Base-by-base conservation (phyloP, 2,888 invertebrate genomes). In the Camptogramma bilineatum region DNA sequence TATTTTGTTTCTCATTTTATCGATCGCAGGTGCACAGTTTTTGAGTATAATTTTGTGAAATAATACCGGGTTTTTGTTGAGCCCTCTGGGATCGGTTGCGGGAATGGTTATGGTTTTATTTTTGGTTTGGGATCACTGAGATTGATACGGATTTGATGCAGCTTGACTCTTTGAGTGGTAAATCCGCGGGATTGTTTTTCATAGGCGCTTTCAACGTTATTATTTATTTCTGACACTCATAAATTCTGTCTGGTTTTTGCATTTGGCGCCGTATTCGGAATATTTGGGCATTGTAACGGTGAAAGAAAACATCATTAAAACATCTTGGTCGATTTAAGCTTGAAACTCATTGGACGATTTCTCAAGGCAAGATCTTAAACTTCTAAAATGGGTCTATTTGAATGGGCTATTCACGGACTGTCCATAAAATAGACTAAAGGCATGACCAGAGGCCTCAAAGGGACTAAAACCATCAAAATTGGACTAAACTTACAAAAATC, bases 1-100 rank as follows among this genome's bases (percentile, higher is more conserved):
- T 79, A 82, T 85, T 84, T 83, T 84, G 83, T 87, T 84, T 84
- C 81, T 82, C 72, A 75, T 82, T 83, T 85, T 78, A 80, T 82
- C 77, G 77, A 78, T 71, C 66, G 77, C 85, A 85, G 83, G 81
- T 85, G 82, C 73, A 68, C 68, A 61, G 61, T 67, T 71, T 64
- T 78, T 73, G 74, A 74, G 59, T 73, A 65, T 69, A n/a, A n/a
- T 73, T 71, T 67, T 58, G 56, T 68, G 65, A 67, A 71, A 68
- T 74, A 68, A 69, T 69, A 70, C 62, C 56, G 44, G 60, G 74
- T 74, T 77, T 78, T 78, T 78, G 73, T 64, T 17, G 16, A 55
- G 44, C 50, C 19, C 21, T 59, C 50, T 53, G 46, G 50, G 58
- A 53, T 54, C 42, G 48, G 44, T 54, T 39, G 48, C 7, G 16